These are phyloP conservation scores for Hoplostethus mediterraneus DNA, from an alignment of 2,797 vertebrate species.

Conservation along the genomic window DNA sequence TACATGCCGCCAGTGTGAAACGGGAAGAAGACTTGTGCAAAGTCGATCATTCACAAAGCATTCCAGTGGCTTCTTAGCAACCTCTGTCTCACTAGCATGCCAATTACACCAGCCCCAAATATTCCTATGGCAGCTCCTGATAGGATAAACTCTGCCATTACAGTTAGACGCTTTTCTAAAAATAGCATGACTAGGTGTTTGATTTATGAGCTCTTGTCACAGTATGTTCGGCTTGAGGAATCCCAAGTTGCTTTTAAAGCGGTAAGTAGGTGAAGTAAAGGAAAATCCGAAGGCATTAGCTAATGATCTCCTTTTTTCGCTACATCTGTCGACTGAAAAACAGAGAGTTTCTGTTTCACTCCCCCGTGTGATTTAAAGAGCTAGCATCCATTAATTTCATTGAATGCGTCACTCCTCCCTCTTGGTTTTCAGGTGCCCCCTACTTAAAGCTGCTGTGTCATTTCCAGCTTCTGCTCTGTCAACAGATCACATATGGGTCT, in stretches of 20 bases:
- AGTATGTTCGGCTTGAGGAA: not conserved
- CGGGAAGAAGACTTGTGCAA: constrained; percentile 61
- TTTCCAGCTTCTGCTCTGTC: constrained; percentile 44
- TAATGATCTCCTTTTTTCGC: not conserved
- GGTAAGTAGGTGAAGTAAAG: not conserved
- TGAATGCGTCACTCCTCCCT: constrained; percentile 33
- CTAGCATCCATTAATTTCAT: constrained; percentile 27
- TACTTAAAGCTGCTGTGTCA: constrained; percentile 24
- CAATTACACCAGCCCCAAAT: constrained; percentile 67
- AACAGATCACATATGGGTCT: constrained; percentile 48
- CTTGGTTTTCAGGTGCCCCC: constrained; percentile 19
- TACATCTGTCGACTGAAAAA: not conserved
- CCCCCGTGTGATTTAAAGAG: constrained; percentile 20
- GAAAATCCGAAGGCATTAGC: not conserved
- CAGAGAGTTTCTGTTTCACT: not conserved
- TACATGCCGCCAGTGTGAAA: constrained; percentile 60
- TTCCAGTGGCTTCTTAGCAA: constrained; percentile 70
- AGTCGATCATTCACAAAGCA: constrained; percentile 68
- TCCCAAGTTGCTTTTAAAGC: constrained; percentile 3
- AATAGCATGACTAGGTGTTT: not conserved
- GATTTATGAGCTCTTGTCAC: not conserved
- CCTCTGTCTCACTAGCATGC: constrained; percentile 68
- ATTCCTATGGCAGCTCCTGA: constrained; percentile 50
- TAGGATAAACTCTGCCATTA: constrained; percentile 48
- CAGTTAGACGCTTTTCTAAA: constrained; percentile 28